Evolutionary conservation across 53 echinoderm and acorn worm species (phyloP).

Genomic region (Actinopyga echinites): DNA sequence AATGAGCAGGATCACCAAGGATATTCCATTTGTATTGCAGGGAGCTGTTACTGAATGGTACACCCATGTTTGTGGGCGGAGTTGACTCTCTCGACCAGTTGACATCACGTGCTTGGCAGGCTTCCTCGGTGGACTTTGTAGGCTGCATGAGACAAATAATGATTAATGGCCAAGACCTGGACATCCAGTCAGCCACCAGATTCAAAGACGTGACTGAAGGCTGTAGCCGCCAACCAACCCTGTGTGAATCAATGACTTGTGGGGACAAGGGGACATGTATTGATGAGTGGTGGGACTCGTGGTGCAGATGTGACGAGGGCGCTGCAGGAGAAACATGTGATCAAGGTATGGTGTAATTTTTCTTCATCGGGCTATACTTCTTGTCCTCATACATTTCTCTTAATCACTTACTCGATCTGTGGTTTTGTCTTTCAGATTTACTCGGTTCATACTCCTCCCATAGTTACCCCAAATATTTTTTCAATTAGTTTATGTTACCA

Average conservation of each 20-base stretch:
- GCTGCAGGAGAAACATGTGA: no score
- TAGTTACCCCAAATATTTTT: no score
- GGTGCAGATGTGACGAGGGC: conserved; percentile 76
- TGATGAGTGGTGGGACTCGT: conserved; percentile 91
- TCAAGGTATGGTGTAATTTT: background rate
- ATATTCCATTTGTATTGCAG: conserved; percentile 47
- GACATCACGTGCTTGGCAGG: conserved; percentile 76
- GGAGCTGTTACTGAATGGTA: conserved; percentile 57
- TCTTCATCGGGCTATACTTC: no score
- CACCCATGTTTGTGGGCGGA: conserved; percentile 76
- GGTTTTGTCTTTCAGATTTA: no score
- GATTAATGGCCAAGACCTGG: conserved; percentile 67
- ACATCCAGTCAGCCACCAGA: conserved; percentile 45
- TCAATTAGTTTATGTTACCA: no score
- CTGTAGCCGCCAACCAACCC: conserved; percentile 65
- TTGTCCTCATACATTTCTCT: no score
- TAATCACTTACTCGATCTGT: no score
- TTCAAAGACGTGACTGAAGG: conserved; percentile 57
- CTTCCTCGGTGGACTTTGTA: conserved; percentile 81
- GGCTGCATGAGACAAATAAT: conserved; percentile 88
- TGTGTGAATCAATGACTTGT: conserved; percentile 34
- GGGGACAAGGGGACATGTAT: conserved; percentile 61
- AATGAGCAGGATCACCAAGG: no score
- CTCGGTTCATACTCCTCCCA: no score
- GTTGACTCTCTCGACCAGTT: conserved; percentile 64